These are phyloP conservation scores for Poliocrania exsul DNA, from an alignment of 2,797 vertebrate species.

Conservation along the genomic window DNA sequence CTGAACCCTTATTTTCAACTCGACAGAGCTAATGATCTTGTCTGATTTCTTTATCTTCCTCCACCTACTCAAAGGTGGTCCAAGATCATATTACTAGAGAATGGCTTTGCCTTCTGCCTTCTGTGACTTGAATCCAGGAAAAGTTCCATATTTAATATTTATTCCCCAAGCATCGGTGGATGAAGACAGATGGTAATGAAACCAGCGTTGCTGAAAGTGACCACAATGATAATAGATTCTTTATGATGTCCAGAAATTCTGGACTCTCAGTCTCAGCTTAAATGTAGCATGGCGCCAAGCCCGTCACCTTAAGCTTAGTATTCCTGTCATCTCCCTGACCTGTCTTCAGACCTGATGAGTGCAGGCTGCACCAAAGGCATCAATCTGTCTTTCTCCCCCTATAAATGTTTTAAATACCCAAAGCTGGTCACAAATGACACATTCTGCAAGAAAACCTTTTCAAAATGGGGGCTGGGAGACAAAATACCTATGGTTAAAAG, in stretches of 20 bases:
- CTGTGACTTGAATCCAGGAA: constrained; percentile 71
- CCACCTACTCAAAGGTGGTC: constrained; percentile 35
- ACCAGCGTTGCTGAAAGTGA: constrained; percentile 80
- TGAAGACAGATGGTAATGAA: constrained; percentile 82
- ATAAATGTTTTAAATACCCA: constrained; percentile 77
- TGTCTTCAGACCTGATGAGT: constrained; percentile 73
- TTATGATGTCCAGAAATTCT: constrained; percentile 83
- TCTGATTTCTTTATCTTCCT: constrained; percentile 54
- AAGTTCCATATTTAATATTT: constrained; percentile 80
- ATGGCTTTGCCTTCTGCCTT: constrained; percentile 40
- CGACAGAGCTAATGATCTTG: constrained; percentile 78
- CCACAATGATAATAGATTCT: constrained; percentile 82
- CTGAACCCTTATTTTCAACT: constrained; percentile 78
- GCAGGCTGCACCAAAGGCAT: constrained; percentile 72
- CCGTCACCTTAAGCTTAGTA: constrained; percentile 71
- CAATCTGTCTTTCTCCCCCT: constrained; percentile 75
- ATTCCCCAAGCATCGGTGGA: constrained; percentile 74
- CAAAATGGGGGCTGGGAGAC: not conserved
- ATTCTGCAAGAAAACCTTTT: constrained; percentile 43
- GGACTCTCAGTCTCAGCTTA: constrained; percentile 76
- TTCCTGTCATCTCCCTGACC: constrained; percentile 77
- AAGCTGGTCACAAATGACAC: constrained; percentile 65
- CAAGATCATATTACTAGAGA: constrained; percentile 10
- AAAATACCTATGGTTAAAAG: not conserved
- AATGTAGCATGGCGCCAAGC: constrained; percentile 77